Evolutionary conservation across 2,888 invertebrate genomes (phyloP), one percentile per base, ranked within the genome.

Genomic region (Melieria picta): DNA sequence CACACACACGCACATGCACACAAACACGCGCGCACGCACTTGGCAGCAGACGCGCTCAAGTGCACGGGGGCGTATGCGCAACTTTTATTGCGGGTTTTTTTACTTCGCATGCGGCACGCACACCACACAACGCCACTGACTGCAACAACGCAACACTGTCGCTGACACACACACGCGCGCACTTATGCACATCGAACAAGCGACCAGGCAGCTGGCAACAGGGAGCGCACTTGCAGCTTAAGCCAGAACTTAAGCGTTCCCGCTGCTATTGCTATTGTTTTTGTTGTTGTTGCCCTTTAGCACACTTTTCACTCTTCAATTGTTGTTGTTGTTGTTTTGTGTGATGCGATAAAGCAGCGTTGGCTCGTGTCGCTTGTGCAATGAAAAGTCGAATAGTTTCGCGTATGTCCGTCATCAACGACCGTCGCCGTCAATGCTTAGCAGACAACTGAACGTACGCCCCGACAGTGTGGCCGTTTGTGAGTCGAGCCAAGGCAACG

Each of bases 341-440:
- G 30, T 30, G 30, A 30, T 30, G 30, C 30, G 30, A 30, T 30
- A 30, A 30, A 30, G 30, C 30, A 30, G 30, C 30, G 30, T 30
- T 30, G 30, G 30, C 30, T 30, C 30, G 30, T 30, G 30, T 30
- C 30, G 30, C 30, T 30, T 30, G 30, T 30, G 30, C 30, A 30
- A 30, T 30, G 3, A 30, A 1, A 30, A 3, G 30, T 30, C 3
- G n/a, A 52, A 52, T 52, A 7, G 11, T 52, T 11, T 52, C 5
- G 52, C 16, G 45, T 47, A 63, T 45, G 11, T 47, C 63, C 69
- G 63, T 63, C n/a, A 48, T 56, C 56, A 69, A 3, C 63, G 47
- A 69, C 69, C 69, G 16, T 63, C 13, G 56, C 52, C 56, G n/a
- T 57, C 69, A 69, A 62, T 42, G 57, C 48, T 56, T 69, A 62